phyloP scores from a whole-genome alignment of 64 coral and sea anemone species.

The Hydrozoanthus tunicans region DNA sequence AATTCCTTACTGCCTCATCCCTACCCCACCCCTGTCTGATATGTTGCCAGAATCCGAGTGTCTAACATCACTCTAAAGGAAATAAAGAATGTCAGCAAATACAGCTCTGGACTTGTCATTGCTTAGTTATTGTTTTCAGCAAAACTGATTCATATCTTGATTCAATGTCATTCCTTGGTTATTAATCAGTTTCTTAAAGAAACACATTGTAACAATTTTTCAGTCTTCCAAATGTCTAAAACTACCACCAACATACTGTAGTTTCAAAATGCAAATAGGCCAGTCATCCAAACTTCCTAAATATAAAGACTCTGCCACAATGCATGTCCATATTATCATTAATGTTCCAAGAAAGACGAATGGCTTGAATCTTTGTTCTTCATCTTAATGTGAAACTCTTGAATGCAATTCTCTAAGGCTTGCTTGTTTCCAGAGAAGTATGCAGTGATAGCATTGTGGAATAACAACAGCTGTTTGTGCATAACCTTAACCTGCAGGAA shows the following conservation, averaged over 20 bases:
- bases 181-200: too few relatives aligned
- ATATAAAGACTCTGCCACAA: not conserved
- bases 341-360: conserved; percentile 86
- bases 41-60: too few relatives aligned
- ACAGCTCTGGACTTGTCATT: too few relatives aligned
- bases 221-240: not conserved
- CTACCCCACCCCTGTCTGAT: too few relatives aligned
- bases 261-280: not conserved
- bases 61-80: too few relatives aligned
- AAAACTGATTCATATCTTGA: too few relatives aligned
- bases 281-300: not conserved
- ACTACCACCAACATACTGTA: not conserved
- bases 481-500: conserved; percentile 90
- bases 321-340: not conserved
- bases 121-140: too few relatives aligned
- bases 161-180: too few relatives aligned
- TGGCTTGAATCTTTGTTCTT: conserved; percentile 75
- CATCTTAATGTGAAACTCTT: conserved; percentile 96
- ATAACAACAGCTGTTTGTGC: conserved; percentile 96
- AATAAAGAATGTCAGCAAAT: too few relatives aligned
- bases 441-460: conserved; percentile 95
- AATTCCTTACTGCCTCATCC: too few relatives aligned
- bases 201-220: not conserved
- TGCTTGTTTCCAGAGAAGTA: conserved; percentile 99
- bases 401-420: conserved; percentile 87